Evolutionary conservation across 2,888 invertebrate genomes (phyloP), one percentile per base, ranked within the genome.

Genomic region (Apodemia hepburni): DNA sequence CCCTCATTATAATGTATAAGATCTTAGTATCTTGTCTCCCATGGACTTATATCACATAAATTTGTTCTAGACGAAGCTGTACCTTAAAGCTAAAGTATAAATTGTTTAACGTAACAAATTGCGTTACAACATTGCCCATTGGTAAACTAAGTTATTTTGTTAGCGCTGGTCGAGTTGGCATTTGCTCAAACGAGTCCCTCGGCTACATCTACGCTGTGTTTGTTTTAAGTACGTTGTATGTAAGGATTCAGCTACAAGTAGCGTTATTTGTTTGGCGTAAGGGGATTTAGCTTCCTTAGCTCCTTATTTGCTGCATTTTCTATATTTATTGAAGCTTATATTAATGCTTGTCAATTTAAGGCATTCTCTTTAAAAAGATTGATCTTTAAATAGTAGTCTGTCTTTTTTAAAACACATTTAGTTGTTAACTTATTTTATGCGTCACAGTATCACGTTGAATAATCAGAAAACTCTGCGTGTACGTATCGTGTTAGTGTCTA

Each of bases 141-240:
- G 51, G 51, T 3, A 51, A 51, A 51, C 22, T 54, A 54, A 54
- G 54, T 54, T 54, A 54, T 54, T 54, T 54, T 54, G 54, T 54
- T 54, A 54, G 54, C 22, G 54, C 54, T 54, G 27, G 54, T 54
- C 22, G 27, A 54, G 54, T 54, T 54, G 54, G 54, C 54, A 54
- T 54, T 54, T 54, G 54, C 54, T 54, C 54, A 54, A 54, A 54
- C 54, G 54, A 27, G 27, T 54, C 54, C 54, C 54, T 54, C 29
- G 54, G 54, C 54, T 54, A 54, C 54, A 54, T 54, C 54, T 54
- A 22, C 54, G 27, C 11, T 1, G 6, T 54, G 54, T 54, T 54
- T 54, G 54, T 54, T 54, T 54, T 54, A 54, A 22, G 51, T 47
- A 47, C 45, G 51, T 54, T 54, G 27, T 54, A 15, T 12, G 27